phyloP scores from a whole-genome alignment of 2,888 invertebrate genomes.

The Tuberolachnus salignus region DNA sequence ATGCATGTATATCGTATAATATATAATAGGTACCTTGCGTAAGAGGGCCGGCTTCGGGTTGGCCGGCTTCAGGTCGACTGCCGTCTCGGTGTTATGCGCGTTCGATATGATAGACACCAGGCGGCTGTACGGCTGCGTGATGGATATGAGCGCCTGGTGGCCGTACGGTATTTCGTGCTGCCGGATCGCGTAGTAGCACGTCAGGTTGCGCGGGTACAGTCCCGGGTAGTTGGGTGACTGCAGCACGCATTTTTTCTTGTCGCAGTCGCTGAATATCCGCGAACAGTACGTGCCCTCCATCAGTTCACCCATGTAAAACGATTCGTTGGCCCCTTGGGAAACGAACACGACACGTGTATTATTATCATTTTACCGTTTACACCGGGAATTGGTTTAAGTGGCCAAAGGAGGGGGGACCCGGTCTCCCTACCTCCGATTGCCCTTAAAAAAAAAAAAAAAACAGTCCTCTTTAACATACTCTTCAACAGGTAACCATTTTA shows the following conservation, averaged over 20 bases:
- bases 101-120: constrained; percentile 83
- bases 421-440: too few relatives aligned
- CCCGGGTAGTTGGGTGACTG: constrained; percentile 93
- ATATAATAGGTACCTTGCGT: constrained; percentile 64
- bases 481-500: too few relatives aligned
- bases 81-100: constrained; percentile 70
- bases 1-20: too few relatives aligned
- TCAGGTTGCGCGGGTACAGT: constrained; percentile 83
- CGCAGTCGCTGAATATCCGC: constrained; percentile 89
- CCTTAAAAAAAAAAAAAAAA: too few relatives aligned
- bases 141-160: constrained; percentile 85
- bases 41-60: constrained; percentile 65
- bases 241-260: constrained; percentile 84
- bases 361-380: too few relatives aligned
- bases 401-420: too few relatives aligned
- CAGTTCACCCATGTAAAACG: constrained; percentile 72
- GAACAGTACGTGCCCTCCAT: constrained; percentile 92
- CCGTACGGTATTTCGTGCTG: constrained; percentile 84
- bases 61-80: too few relatives aligned
- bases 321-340: constrained; percentile 30
- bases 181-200: constrained; percentile 86
- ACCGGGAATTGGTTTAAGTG: too few relatives aligned
- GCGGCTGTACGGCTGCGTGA: constrained; percentile 83
- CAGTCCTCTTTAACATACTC: too few relatives aligned
- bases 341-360: too few relatives aligned